A percentile compares a stretch with the other conserved stretches of the same genome.
These are phyloP conservation scores for Egretta garzetta DNA, from an alignment of 2,113 vertebrate species.

Conservation along the genomic window DNA sequence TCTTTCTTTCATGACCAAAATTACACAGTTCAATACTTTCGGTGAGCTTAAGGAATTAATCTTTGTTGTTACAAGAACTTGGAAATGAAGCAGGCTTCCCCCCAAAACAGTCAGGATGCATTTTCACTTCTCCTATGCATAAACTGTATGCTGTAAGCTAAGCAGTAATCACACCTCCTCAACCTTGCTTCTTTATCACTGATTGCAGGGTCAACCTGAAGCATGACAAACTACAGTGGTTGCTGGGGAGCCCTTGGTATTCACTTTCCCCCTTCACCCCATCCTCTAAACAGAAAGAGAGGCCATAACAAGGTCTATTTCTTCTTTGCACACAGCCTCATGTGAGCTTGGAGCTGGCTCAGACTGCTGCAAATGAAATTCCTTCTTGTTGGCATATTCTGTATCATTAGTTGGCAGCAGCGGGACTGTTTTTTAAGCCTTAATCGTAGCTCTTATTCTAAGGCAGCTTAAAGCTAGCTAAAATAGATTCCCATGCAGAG, in stretches of 20 bases:
- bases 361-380: background rate
- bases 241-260: background rate
- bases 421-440: background rate
- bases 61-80: background rate
- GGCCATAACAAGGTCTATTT: background rate
- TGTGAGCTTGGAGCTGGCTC: background rate
- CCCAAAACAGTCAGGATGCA: background rate
- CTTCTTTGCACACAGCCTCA: background rate
- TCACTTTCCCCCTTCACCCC: background rate
- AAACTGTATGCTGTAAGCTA: background rate
- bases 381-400: background rate
- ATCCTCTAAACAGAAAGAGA: background rate
- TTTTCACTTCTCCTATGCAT: background rate
- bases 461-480: slow-evolving; percentile 13
- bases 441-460: background rate
- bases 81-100: background rate
- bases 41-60: background rate
- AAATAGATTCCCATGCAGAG: slow-evolving; percentile 18
- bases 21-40: background rate
- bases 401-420: slow-evolving; percentile 27
- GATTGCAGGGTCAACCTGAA: background rate
- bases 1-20: slow-evolving; percentile 6
- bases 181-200: background rate
- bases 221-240: background rate
- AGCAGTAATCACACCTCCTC: background rate